Evolutionary conservation across 2,888 invertebrate species (phyloP), one percentile per base, ranked within the genome.

Genomic region (Gymnoscelis rufifasciata): DNA sequence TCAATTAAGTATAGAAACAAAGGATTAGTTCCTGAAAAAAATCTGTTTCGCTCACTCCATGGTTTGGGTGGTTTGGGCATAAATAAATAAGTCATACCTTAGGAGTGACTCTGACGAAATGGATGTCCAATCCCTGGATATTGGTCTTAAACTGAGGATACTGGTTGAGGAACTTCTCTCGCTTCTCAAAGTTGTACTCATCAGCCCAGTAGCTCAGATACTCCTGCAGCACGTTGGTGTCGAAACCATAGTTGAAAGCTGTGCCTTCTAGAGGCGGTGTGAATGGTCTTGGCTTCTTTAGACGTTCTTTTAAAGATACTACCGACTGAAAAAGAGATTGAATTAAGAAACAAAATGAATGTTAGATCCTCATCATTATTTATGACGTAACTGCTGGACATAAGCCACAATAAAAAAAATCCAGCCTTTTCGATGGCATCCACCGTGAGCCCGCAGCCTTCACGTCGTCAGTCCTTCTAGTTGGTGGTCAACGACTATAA

Each of bases 231-330:
- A 91, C 90, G 1, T 91, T 89, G 0, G 91, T 83, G 67, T 95
- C 94, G 71, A 97, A 93, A 0, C 97, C 97, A 68, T 96, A 97
- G 57, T 93, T 90, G 74, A 96, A 96, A 0, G 86, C 91, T 0
- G 90, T 83, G 12, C 90, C 92, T 75, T 94, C 93, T n/a, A 94
- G 74, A 0, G 94, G 92, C 3, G 88, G 86, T 0, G 89, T 73
- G 27, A 71, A 64, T 1, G 60, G 47, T 2, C 76, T 68, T 37
- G 69, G 71, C 29, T 69, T 73, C 33, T 70, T 72, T 0, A 87
- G 51, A 1, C 83, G 74, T 0, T 62, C 54, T 43, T 64, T 73
- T 0, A 87, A 66, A 35, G 83, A 83, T 47, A 64, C 61, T 10
- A 83, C 56, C 72, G 80, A 71, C 86, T 87, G 66, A 0, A 68